phyloP scores from a whole-genome alignment of 1,140 invertebrate species.

The Drosophila dunni region DNA sequence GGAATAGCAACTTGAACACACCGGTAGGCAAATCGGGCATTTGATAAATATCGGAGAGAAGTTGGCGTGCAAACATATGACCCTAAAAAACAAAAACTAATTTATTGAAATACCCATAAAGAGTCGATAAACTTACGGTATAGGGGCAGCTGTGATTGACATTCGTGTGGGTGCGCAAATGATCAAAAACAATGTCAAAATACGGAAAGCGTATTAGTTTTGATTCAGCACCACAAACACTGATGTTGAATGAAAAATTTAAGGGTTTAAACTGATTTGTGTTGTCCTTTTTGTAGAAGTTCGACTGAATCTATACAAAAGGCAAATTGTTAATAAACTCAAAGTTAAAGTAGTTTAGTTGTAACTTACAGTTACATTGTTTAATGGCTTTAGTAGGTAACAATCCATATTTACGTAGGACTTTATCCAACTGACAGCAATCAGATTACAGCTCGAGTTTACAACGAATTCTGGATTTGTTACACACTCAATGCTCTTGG shows the following conservation, averaged over 20 bases:
- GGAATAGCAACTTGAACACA: constrained; percentile 1
- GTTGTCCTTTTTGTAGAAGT: not conserved
- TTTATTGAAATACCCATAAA: not conserved
- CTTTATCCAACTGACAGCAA: constrained; percentile 4
- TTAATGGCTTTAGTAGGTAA: not conserved
- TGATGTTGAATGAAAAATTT: constrained; percentile 4
- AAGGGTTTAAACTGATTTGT: constrained; percentile 23
- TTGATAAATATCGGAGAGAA: not conserved
- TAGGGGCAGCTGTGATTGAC: constrained; percentile 24
- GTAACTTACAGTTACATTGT: not conserved
- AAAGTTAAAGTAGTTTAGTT: not conserved
- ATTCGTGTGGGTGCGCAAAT: constrained; percentile 13
- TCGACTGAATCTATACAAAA: not conserved
- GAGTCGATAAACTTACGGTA: not conserved
- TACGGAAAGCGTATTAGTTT: not conserved
- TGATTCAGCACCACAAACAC: not conserved
- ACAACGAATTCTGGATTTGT: not conserved
- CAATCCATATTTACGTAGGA: constrained; percentile 11
- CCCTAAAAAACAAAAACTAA: not conserved
- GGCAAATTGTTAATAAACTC: not conserved
- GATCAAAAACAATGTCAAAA: not conserved
- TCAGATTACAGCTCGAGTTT: not conserved
- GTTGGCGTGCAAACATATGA: constrained; percentile 16
- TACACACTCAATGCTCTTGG: constrained; percentile 5
- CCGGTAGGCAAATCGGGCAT: not conserved